Percentiles rank a stretch among this genome's conserved stretches.
Evolutionary conservation across 1,140 invertebrate genomes (phyloP).

Genomic region (Chironomus striatipennis): DNA sequence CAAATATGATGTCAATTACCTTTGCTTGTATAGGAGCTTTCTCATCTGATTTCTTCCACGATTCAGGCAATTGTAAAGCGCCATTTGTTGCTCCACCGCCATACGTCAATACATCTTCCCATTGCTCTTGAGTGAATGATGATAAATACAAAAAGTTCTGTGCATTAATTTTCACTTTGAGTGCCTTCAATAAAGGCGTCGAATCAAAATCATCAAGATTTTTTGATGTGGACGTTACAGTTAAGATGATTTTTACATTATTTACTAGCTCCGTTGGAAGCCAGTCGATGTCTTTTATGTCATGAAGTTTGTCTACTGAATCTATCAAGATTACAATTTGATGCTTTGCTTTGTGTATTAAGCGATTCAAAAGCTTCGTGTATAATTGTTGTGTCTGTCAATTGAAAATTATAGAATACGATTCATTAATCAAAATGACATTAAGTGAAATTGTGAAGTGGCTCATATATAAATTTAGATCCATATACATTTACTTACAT

Average conservation of each 20-base stretch:
- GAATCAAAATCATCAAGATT: conserved; percentile 20
- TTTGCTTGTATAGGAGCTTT: conserved; percentile 39
- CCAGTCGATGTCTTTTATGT: conserved; percentile 51
- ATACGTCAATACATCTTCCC: conserved; percentile 38
- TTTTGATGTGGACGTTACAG: conserved; percentile 43
- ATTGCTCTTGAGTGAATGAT: conserved; percentile 37
- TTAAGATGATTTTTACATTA: conserved; percentile 63
- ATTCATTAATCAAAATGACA: neutral
- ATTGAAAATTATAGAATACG: neutral
- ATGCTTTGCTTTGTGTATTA: conserved; percentile 31
- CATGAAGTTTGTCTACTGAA: conserved; percentile 56
- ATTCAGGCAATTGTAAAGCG: conserved; percentile 36
- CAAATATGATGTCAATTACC: conserved; percentile 26
- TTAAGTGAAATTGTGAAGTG: too few species aligned
- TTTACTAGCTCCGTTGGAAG: conserved; percentile 55
- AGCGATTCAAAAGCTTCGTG: conserved; percentile 17
- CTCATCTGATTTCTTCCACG: conserved; percentile 36
- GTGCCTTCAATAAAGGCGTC: neutral
- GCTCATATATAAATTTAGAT: neutral
- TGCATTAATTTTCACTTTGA: neutral
- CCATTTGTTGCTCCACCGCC: conserved; percentile 39
- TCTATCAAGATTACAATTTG: conserved; percentile 58
- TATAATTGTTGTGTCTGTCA: conserved; percentile 32
- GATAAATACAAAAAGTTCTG: conserved; percentile 34
- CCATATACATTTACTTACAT: conserved; percentile 31